Base-by-base conservation (phyloP, 2,113 vertebrate genomes). In the Psilopogon haemacephalus region DNA sequence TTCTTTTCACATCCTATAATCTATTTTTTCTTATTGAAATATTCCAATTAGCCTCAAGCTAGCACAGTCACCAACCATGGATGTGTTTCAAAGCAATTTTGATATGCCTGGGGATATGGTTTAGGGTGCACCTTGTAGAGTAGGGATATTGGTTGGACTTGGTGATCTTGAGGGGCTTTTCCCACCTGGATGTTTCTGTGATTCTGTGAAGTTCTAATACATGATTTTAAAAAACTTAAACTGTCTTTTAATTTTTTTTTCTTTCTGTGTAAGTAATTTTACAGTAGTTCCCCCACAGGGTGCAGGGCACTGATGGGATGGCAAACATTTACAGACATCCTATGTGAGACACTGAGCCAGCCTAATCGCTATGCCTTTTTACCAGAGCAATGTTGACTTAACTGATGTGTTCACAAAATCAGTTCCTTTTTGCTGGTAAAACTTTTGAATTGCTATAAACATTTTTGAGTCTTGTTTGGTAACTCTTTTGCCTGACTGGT, bases 261-360 rank as follows among this genome's bases (percentile, higher is more conserved):
- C 84, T 37, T 33, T 56, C 38, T 64, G 9, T 50, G 80, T 95
- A 90, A 96, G 91, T 60, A 89, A 65, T 67, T 37, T 88, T 95
- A 85, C 64, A 95, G 58, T 30, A 88, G 68, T 76, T 81, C 72
- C 89, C 56, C 68, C 63, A 78, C 0, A 52, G 30, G 60, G 5
- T 7, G 9, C n/a, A 68, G 26, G 28, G 59, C 32, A 90, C 82
- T 91, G 20, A 44, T 59, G 56, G 70, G 23, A 84, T 60, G 35
- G 67, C 20, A 35, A 23, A 42, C 15, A 79, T 90, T 86, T 69
- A 52, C 48, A 82, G 64, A 40, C 26, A 58, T 35, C 8, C 11
- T 32, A 5, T 21, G 32, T 37, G 33, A 68, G 46, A 69, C 13
- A 14, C 4, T 6, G 20, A 44, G 12, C 5, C 63, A 64, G 26